A percentile compares a stretch with the other conserved stretches of the same genome.
Conservation (phyloP, 2,888 invertebrate species). For the Tachina fera region DNA sequence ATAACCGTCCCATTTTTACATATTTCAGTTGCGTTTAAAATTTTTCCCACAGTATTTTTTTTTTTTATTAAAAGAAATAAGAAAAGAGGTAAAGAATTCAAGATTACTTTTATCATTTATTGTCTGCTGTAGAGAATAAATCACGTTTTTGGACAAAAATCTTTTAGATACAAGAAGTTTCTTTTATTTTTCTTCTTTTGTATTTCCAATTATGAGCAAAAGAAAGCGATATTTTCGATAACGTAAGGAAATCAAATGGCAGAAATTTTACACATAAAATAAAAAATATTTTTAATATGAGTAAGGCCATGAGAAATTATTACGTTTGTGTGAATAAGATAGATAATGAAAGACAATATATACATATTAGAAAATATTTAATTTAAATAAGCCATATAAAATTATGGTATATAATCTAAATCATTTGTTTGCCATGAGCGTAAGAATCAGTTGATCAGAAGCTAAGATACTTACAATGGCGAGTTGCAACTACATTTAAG, state of each 20-base stretch:
- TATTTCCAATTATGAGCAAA: background rate
- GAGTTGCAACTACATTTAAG: no score
- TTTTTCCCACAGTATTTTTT: slow-evolving; percentile 55
- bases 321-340: slow-evolving; percentile 31
- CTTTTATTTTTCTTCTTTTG: background rate
- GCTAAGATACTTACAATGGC: no score
- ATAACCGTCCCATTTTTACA: background rate
- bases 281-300: background rate
- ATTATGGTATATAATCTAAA: background rate
- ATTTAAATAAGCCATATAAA: background rate
- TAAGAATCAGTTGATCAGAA: no score
- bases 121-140: slow-evolving; percentile 41
- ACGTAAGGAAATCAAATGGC: slow-evolving; percentile 6
- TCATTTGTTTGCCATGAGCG: no score
- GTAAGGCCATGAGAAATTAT: background rate
- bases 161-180: slow-evolving; percentile 27
- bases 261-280: background rate
- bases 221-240: slow-evolving; percentile 47
- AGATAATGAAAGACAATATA: background rate
- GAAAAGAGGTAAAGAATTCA: slow-evolving; percentile 6
- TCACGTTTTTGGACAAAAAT: slow-evolving; percentile 66
- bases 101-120: slow-evolving; percentile 25
- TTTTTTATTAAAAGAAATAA: slow-evolving; percentile 13
- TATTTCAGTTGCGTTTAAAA: slow-evolving; percentile 4
- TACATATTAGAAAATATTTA: no score